phyloP scores from a whole-genome alignment of 2,113 vertebrate genomes.

The Empidonax traillii region DNA sequence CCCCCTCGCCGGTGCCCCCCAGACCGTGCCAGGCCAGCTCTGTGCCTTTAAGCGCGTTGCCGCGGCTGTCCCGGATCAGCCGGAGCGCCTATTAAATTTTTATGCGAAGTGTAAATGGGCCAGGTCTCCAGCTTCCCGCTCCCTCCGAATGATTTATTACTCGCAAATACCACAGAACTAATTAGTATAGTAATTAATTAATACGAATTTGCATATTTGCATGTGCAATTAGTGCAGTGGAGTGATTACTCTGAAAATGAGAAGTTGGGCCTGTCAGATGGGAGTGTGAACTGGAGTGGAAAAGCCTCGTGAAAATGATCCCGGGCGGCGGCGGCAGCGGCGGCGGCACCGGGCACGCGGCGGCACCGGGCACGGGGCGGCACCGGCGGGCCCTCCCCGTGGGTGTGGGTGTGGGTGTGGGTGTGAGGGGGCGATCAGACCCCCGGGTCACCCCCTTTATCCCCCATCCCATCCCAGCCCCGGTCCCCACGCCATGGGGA shows the following conservation, averaged over 20 bases:
- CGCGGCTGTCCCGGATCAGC: conserved; percentile 80
- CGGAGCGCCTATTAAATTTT: conserved; percentile 85
- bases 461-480: neutral
- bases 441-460: neutral
- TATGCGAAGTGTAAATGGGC: conserved; percentile 87
- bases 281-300: conserved; percentile 84
- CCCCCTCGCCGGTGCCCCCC: neutral
- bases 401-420: fast-evolving
- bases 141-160: conserved; percentile 98
- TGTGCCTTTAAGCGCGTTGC: conserved; percentile 77
- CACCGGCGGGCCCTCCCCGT: neutral
- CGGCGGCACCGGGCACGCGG: neutral
- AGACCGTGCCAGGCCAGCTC: conserved; percentile 27
- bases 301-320: conserved; percentile 80
- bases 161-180: conserved; percentile 99
- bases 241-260: conserved; percentile 95
- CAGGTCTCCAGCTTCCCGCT: conserved; percentile 88
- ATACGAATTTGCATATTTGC: conserved; percentile 99
- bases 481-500: conserved; percentile 1
- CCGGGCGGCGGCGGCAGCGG: conserved; percentile 44
- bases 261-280: conserved; percentile 87
- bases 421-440: neutral
- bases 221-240: conserved; percentile 97
- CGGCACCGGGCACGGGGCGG: neutral
- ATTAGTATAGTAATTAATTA: conserved; percentile 99